A percentile compares a stretch with the other conserved stretches of the same genome.
phyloP scores from a whole-genome alignment of 92 coral and sea anemone genomes.

The Ricordea florida region DNA sequence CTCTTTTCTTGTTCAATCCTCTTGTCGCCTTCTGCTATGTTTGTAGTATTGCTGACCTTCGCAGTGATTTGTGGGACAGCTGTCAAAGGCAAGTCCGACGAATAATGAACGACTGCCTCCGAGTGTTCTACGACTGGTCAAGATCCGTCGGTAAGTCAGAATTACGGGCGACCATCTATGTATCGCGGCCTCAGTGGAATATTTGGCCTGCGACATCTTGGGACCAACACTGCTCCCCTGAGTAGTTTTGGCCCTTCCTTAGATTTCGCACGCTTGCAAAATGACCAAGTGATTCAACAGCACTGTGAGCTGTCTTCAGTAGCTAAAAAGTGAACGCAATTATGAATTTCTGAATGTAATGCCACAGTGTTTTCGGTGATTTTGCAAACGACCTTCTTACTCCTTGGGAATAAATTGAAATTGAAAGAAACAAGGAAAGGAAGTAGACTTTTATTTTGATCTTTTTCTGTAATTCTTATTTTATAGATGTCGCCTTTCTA shows the following conservation, averaged over 20 bases:
- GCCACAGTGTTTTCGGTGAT: too few relatives aligned
- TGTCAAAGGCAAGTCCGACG: conserved; percentile 89
- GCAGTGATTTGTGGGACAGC: conserved; percentile 95
- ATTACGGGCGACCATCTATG: neutral
- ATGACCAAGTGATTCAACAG: too few relatives aligned
- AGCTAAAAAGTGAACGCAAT: too few relatives aligned
- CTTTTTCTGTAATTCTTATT: neutral
- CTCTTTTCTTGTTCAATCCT: conserved; percentile 90
- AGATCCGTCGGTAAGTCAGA: conserved; percentile 81
- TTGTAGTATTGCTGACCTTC: conserved; percentile 83
- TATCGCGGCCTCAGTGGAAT: neutral
- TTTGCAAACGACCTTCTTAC: too few relatives aligned
- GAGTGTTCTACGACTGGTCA: conserved; percentile 84
- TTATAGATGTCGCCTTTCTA: conserved; percentile 74
- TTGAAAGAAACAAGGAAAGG: too few relatives aligned
- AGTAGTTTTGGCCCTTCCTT: neutral
- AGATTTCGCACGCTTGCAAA: too few relatives aligned
- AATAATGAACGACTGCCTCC: conserved; percentile 67
- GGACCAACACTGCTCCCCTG: neutral
- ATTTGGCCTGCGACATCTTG: too few relatives aligned
- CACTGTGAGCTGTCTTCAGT: too few relatives aligned
- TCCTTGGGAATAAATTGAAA: too few relatives aligned
- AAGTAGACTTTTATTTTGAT: neutral
- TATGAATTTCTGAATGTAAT: too few relatives aligned
- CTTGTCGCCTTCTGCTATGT: conserved; percentile 83